A percentile compares a stretch with the other conserved stretches of the same genome.
These are phyloP conservation scores for Gouania willdenowi DNA, from an alignment of 2,797 vertebrate species.

Conservation along the genomic window DNA sequence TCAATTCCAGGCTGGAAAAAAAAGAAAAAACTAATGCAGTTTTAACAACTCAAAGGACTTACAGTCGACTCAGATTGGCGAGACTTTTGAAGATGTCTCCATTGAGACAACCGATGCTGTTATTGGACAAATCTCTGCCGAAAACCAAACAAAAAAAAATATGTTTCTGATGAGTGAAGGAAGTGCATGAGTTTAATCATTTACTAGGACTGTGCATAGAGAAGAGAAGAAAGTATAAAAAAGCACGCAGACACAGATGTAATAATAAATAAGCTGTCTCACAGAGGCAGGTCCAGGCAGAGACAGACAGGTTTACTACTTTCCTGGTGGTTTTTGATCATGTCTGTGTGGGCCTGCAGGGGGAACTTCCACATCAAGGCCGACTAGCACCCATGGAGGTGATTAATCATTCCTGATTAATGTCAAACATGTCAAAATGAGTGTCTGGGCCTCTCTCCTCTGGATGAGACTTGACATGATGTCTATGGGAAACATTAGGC, in stretches of 20 bases:
- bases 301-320: slow-evolving; percentile 46
- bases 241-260: background rate
- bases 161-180: too few species aligned
- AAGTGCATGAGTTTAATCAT: too few species aligned
- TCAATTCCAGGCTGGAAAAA: background rate
- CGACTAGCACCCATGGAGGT: slow-evolving; percentile 20
- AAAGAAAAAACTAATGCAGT: background rate
- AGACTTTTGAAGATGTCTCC: slow-evolving; percentile 92
- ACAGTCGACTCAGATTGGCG: slow-evolving; percentile 85
- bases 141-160: slow-evolving; percentile 9
- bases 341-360: slow-evolving; percentile 37
- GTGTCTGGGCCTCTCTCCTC: slow-evolving; percentile 26
- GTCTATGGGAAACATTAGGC: slow-evolving; percentile 44
- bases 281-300: slow-evolving; percentile 35
- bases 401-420: slow-evolving; percentile 56
- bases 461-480: slow-evolving; percentile 45
- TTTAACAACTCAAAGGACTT: slow-evolving; percentile 66
- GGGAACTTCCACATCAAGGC: slow-evolving; percentile 44
- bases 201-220: background rate
- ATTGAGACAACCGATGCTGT: slow-evolving; percentile 93
- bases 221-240: background rate
- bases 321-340: slow-evolving; percentile 44
- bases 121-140: slow-evolving; percentile 92
- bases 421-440: slow-evolving; percentile 45
- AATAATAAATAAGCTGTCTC: slow-evolving; percentile 1